Conservation (phyloP, 2,113 vertebrate species). For the Triplophysa rosa region DNA sequence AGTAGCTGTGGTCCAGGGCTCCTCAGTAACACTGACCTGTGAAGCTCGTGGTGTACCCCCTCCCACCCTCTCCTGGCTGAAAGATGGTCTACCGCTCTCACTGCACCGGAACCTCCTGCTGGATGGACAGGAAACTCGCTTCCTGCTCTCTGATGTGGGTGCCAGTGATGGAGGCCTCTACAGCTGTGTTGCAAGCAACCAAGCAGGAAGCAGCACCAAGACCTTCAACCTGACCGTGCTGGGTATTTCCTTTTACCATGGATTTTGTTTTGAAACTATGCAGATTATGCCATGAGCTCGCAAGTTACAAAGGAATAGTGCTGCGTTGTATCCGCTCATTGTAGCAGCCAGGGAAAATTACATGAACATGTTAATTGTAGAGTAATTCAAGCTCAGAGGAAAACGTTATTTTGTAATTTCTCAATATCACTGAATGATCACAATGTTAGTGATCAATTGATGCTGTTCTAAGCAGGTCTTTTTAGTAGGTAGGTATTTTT, state of each 20-base stretch:
- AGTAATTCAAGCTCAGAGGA: no score
- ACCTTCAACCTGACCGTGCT: constrained; percentile 83
- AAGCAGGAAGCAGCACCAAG: constrained; percentile 83
- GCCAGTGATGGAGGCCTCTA: constrained; percentile 76
- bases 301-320: no score
- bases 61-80: constrained; percentile 83
- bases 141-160: constrained; percentile 74
- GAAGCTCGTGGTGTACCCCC: constrained; percentile 81
- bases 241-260: constrained; percentile 65
- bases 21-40: constrained; percentile 81
- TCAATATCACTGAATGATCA: no score
- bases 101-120: constrained; percentile 70
- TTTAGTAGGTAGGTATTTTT: not conserved
- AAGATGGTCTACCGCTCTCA: constrained; percentile 78
- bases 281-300: no score
- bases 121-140: constrained; percentile 67
- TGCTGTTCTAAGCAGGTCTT: no score
- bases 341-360: no score
- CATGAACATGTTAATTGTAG: no score
- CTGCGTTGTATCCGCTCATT: no score
- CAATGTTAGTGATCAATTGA: no score
- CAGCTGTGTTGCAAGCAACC: constrained; percentile 83
- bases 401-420: no score
- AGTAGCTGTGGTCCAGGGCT: constrained; percentile 76
- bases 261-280: no score